These are phyloP conservation scores for Paracentrotus lividus DNA, from an alignment of 53 echinoderm and acorn worm genomes.

Conservation along the genomic window DNA sequence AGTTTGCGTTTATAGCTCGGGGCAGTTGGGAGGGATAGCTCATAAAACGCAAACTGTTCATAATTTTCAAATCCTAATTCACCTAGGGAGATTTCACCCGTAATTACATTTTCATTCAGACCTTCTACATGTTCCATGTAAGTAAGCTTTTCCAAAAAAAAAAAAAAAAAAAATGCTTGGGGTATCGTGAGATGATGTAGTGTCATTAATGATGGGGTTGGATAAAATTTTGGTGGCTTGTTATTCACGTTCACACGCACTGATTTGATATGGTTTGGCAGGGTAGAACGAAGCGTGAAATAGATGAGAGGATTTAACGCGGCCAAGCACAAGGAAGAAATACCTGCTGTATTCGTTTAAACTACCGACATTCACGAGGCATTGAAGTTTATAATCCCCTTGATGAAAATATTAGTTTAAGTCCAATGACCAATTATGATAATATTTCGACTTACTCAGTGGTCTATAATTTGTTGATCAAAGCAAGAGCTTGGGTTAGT, in stretches of 20 bases:
- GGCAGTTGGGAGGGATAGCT: background rate
- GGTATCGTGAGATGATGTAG: conserved; percentile 5
- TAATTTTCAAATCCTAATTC: background rate
- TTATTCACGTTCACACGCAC: conserved; percentile 17
- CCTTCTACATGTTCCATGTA: background rate
- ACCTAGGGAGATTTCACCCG: conserved; percentile 16
- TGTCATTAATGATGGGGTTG: background rate
- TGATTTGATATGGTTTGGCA: conserved; percentile 10
- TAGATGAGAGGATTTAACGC: background rate
- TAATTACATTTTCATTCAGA: conserved; percentile 36
- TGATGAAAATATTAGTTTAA: background rate
- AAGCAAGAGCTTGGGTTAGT: background rate
- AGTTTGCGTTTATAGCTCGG: background rate
- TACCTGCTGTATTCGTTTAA: conserved; percentile 14
- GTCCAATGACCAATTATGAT: background rate
- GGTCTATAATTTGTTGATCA: background rate
- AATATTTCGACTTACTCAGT: background rate
- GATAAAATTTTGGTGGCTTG: background rate
- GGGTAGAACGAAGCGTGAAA: conserved; percentile 27
- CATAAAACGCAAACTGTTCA: conserved; percentile 9
- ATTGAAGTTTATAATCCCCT: background rate
- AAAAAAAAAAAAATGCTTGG: background rate
- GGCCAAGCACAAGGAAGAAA: background rate
- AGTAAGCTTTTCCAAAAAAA: background rate
- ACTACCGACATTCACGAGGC: background rate